Conservation (phyloP, 2,888 invertebrate species). For the Pogonocherus hispidulus region DNA sequence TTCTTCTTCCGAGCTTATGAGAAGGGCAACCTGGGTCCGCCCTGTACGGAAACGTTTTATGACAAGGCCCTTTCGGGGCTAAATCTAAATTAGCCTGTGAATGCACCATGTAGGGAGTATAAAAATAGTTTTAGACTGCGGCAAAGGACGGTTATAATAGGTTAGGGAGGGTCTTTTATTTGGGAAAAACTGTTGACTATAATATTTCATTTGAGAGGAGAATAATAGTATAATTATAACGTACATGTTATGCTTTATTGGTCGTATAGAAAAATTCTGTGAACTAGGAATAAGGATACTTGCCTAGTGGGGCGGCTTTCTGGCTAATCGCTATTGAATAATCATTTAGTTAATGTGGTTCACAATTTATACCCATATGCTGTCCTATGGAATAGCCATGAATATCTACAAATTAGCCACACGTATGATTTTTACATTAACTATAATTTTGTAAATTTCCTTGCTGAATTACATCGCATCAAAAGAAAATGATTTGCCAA, state of each 20-base stretch:
- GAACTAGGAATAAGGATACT: not conserved
- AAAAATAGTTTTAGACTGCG: slow-evolving; percentile 37
- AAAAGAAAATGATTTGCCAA: no score
- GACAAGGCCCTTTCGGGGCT: not conserved
- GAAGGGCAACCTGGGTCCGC: no score
- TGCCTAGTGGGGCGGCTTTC: no score
- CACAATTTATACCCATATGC: no score
- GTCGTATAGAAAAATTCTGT: slow-evolving; percentile 7
- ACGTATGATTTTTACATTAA: no score
- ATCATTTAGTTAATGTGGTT: no score
- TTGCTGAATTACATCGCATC: no score
- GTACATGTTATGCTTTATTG: slow-evolving; percentile 19
- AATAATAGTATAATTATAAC: slow-evolving; percentile 34
- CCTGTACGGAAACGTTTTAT: slow-evolving; percentile 6
- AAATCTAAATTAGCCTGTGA: slow-evolving; percentile 22
- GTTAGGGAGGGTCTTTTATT: slow-evolving; percentile 25
- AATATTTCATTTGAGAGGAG: slow-evolving; percentile 28
- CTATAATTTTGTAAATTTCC: no score
- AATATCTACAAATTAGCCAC: no score
- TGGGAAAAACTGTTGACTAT: slow-evolving; percentile 31
- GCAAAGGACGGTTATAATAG: slow-evolving; percentile 1
- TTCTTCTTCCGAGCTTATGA: no score
- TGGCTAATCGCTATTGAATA: no score
- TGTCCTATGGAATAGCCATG: no score
- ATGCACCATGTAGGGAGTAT: slow-evolving; percentile 29